Conservation (phyloP, 2,797 vertebrate species). For the Hippopotamyrus pictus region DNA sequence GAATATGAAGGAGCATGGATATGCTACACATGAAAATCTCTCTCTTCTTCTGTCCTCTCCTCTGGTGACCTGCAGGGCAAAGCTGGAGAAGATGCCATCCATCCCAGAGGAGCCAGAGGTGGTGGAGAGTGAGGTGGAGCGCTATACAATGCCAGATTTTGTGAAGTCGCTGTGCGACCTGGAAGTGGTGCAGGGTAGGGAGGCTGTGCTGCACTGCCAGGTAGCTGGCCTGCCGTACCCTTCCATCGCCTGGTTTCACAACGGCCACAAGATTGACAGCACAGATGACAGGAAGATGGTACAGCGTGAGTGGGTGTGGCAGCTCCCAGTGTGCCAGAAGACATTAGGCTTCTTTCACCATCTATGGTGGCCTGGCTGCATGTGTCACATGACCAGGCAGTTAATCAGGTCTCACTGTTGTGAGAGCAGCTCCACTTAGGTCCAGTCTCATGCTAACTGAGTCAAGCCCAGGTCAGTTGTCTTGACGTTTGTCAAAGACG, state of each 20-base stretch:
- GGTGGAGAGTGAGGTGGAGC: conserved; percentile 80
- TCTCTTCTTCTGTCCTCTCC: neutral
- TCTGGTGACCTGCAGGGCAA: conserved; percentile 65
- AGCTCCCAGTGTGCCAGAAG: neutral
- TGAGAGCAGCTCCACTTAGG: neutral
- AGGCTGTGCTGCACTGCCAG: conserved; percentile 88
- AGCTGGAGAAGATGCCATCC: conserved; percentile 97
- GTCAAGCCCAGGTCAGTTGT: neutral
- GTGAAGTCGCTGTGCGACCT: conserved; percentile 88
- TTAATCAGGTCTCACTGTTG: neutral
- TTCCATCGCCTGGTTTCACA: conserved; percentile 94
- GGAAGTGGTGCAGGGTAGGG: conserved; percentile 87
- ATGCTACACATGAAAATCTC: neutral
- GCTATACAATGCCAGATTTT: conserved; percentile 94
- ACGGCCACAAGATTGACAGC: conserved; percentile 85
- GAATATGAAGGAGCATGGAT: neutral
- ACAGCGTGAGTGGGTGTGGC: conserved; percentile 69
- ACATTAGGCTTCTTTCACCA: neutral
- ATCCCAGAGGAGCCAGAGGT: conserved; percentile 95
- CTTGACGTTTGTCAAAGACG: neutral
- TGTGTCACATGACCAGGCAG: neutral
- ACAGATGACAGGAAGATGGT: conserved; percentile 93
- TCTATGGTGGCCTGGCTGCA: neutral
- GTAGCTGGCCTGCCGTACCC: conserved; percentile 92
- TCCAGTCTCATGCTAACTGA: neutral